Percentiles rank a stretch among this genome's conserved stretches.
These are phyloP conservation scores for Bufotes viridis DNA, from an alignment of 2,797 vertebrate species.

Conservation along the genomic window DNA sequence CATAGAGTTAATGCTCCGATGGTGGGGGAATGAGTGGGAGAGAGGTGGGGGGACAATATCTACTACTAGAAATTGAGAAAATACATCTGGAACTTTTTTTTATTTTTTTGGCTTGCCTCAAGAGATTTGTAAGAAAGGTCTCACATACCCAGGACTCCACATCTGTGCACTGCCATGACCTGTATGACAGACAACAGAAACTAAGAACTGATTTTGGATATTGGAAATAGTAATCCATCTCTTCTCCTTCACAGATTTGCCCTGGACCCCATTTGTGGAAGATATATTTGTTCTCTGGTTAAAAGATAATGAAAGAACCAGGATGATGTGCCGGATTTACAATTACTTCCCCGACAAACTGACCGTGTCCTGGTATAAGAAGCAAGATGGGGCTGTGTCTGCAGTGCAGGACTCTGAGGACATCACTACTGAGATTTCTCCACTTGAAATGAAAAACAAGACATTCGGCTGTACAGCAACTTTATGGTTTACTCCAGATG, in stretches of 20 bases:
- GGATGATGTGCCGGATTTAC: not conserved
- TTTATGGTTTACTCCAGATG: conserved; percentile 9
- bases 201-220: not conserved
- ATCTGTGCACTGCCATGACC: no score
- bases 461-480: not conserved
- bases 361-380: conserved; percentile 42
- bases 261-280: conserved; percentile 27
- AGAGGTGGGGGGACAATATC: no score
- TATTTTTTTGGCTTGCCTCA: no score
- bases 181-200: no score
- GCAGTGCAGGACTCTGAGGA: not conserved
- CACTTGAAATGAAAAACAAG: not conserved
- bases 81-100: no score
- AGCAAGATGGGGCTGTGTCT: not conserved
- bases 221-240: not conserved
- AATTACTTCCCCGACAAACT: not conserved
- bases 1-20: no score
- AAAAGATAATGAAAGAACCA: not conserved
- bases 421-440: not conserved
- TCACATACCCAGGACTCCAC: no score
- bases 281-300: not conserved
- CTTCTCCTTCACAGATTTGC: conserved; percentile 41
- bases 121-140: no score
- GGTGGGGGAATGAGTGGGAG: no score
- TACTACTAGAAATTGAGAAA: no score